Conservation (phyloP, 2,113 vertebrate genomes). For the Muntiacus reevesi region DNA sequence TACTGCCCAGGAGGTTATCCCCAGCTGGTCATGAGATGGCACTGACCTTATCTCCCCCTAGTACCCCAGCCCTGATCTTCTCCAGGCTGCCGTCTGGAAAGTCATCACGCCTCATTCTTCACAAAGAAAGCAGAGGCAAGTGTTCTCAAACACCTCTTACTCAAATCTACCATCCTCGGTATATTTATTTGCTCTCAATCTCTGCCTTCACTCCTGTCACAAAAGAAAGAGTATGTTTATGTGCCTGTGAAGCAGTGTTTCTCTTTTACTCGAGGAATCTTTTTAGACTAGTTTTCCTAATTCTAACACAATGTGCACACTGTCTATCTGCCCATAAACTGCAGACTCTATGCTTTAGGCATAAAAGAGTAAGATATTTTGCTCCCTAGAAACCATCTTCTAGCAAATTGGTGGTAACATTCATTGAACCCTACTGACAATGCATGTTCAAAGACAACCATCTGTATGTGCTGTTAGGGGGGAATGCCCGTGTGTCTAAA, state of each 20-base stretch:
- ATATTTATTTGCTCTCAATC: accelerated
- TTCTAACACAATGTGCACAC: background rate
- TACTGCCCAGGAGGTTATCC: accelerated
- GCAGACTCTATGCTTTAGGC: background rate
- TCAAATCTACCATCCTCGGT: accelerated
- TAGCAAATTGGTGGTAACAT: background rate
- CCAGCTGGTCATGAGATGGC: background rate
- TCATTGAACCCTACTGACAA: background rate
- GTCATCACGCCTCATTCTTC: background rate
- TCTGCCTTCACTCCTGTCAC: background rate
- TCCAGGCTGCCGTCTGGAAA: too few species aligned
- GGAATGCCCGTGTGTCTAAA: background rate
- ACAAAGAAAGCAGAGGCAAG: background rate
- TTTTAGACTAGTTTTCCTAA: background rate
- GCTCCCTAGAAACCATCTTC: background rate
- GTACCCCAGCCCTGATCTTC: background rate
- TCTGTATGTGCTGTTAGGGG: background rate
- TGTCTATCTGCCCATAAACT: background rate
- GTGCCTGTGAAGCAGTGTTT: background rate
- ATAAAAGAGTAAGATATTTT: background rate
- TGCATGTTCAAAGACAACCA: accelerated
- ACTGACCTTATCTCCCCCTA: background rate
- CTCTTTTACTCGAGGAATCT: background rate
- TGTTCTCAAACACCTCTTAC: background rate
- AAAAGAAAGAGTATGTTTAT: too few species aligned